A percentile compares a stretch with the other conserved stretches of the same genome.
Conservation (phyloP, 1,140 invertebrate genomes). For the Grapholita molesta region DNA sequence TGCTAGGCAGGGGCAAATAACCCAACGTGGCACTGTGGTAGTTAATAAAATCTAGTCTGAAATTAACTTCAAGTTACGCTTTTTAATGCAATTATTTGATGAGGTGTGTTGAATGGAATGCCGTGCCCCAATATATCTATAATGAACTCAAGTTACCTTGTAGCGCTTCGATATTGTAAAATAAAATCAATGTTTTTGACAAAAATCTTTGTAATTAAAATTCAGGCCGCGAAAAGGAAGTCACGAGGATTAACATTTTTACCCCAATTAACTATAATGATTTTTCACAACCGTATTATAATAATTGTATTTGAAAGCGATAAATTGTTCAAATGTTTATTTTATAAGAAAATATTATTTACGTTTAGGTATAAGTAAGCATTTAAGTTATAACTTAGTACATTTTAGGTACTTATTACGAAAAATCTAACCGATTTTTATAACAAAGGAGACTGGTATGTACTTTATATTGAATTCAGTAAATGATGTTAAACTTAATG, state of each 20-base stretch:
- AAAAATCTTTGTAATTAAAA: too few relatives aligned
- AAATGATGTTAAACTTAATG: slow-evolving; percentile 55
- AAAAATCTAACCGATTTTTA: slow-evolving; percentile 60
- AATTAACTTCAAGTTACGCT: slow-evolving; percentile 40
- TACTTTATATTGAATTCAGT: slow-evolving; percentile 56
- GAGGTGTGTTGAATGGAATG: not conserved
- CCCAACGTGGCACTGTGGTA: slow-evolving; percentile 55
- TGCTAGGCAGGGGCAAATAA: slow-evolving; percentile 9
- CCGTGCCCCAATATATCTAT: not conserved
- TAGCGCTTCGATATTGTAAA: too few relatives aligned
- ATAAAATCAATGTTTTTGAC: too few relatives aligned
- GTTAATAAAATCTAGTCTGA: slow-evolving; percentile 71
- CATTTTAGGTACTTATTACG: slow-evolving; percentile 60
- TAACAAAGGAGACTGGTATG: slow-evolving; percentile 74
- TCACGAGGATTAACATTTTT: not conserved
- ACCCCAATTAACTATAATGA: not conserved
- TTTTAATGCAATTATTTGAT: slow-evolving; percentile 34
- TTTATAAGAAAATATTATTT: slow-evolving; percentile 42
- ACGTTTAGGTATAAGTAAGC: slow-evolving; percentile 58
- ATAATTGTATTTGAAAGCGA: slow-evolving; percentile 44
- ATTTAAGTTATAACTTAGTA: slow-evolving; percentile 70
- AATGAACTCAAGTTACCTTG: too few relatives aligned
- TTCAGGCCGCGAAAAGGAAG: too few relatives aligned
- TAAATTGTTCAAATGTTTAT: slow-evolving; percentile 53
- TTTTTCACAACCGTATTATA: not conserved